Evolutionary conservation across 2,113 vertebrate species (phyloP).

Genomic region (Zosterops borbonicus): DNA sequence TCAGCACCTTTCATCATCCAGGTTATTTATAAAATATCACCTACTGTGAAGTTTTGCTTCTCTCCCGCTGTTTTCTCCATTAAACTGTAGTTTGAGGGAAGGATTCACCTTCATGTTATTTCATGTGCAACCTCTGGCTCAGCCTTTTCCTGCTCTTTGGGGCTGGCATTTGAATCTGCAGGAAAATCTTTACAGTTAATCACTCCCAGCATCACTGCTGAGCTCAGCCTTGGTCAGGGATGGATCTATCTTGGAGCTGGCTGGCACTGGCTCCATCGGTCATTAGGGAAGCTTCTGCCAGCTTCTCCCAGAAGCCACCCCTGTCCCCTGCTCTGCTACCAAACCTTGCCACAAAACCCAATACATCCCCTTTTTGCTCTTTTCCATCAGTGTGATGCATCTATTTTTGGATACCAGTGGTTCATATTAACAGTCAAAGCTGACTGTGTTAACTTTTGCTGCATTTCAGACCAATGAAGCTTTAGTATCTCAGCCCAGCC

Average conservation of each 20-base stretch:
- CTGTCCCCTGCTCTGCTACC: background rate
- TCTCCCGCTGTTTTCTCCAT: background rate
- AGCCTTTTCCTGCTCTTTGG: background rate
- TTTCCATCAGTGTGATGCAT: background rate
- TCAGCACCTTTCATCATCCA: background rate
- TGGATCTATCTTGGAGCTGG: too few species aligned
- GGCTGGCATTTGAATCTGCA: background rate
- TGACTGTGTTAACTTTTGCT: background rate
- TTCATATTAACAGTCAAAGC: background rate
- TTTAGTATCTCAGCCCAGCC: background rate
- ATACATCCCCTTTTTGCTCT: background rate
- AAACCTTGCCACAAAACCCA: background rate
- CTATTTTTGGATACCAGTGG: background rate
- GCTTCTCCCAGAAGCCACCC: background rate
- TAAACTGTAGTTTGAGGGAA: too few species aligned
- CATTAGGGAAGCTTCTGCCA: background rate
- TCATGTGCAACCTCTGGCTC: background rate
- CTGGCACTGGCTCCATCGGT: background rate
- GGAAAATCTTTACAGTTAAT: background rate
- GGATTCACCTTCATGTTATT: background rate
- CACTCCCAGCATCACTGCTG: rapidly evolving
- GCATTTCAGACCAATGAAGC: background rate
- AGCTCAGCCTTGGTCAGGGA: background rate
- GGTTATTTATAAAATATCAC: background rate
- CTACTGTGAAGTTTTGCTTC: background rate